Base-by-base conservation (phyloP, 2,888 invertebrate species). In the Tolmerus cingulatus region DNA sequence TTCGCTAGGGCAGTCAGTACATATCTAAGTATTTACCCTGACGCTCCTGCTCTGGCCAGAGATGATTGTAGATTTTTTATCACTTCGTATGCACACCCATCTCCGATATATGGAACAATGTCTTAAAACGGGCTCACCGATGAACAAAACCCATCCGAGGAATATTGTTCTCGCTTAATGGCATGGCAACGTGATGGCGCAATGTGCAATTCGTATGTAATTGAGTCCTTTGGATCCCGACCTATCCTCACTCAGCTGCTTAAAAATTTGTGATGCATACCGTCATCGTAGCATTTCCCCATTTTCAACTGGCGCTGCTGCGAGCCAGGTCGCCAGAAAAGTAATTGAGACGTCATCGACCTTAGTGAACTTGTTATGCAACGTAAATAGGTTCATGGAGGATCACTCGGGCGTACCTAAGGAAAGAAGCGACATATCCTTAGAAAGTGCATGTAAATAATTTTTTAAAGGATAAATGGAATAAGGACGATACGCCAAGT, bases 201-300 rank as follows among this genome's bases (percentile, higher is more conserved):
- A 78, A 78, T 77, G 78, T 46, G 78, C 78, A 78, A 43, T 78
- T 78, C 78, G 43, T 78, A 78, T 78, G n/a, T 78, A 78, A 40
- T 37, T 40, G 40, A 40, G 40, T 43, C 3, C 43, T 23, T 78
- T 78, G 19, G 8, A 43, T 14, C n/a, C 46, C 40, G 78, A 78
- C 78, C 43, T 78, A 43, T 23, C 23, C 40, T 23, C 4, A 23
- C 5, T 78, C 14, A 40, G 40, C 43, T 78, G 23, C 5, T 78
- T 34, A 40, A 78, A 46, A 40, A 78, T 78, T 78, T 37, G 78
- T 78, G 78, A 40, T 40, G 78, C 78, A 78, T 43, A 78, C 43
- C 78, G 78, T 77, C 34, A 19, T 77, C 34, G 51, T 27, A 23
- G 66, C 27, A 34, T 40, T 78, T 78, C 19, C 19, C 78, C 43